A percentile compares a stretch with the other conserved stretches of the same genome.
Conservation (phyloP, 2,888 invertebrate genomes). For the Spilarctia lutea region DNA sequence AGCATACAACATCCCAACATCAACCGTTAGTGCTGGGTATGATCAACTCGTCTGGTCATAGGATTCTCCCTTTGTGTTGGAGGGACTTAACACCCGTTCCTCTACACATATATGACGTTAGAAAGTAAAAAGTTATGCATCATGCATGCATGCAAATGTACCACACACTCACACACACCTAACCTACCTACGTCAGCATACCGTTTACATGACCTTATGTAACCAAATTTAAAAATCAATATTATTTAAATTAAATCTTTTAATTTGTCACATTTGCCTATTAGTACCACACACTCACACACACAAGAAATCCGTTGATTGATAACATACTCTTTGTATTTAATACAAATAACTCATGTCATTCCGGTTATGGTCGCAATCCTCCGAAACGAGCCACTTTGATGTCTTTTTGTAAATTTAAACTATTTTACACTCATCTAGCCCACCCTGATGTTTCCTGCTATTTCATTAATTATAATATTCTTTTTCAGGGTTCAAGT, state of each 20-base stretch:
- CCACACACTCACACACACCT: no score
- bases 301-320: neutral
- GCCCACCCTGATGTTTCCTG: neutral
- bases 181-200: no score
- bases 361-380: neutral
- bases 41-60: no score
- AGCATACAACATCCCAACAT: no score
- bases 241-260: neutral
- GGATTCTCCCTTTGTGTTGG: no score
- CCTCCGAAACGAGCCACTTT: no score
- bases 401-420: neutral
- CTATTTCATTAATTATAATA: neutral
- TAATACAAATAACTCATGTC: neutral
- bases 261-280: neutral
- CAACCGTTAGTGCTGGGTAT: no score
- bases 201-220: no score
- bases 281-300: no score
- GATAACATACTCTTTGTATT: neutral
- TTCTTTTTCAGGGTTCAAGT: conserved; percentile 79
- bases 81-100: no score
- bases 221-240: neutral
- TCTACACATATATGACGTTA: no score
- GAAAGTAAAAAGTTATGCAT: neutral
- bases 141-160: no score
- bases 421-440: neutral